phyloP scores from a whole-genome alignment of 2,888 invertebrate genomes.

The Orgyia antiqua region DNA sequence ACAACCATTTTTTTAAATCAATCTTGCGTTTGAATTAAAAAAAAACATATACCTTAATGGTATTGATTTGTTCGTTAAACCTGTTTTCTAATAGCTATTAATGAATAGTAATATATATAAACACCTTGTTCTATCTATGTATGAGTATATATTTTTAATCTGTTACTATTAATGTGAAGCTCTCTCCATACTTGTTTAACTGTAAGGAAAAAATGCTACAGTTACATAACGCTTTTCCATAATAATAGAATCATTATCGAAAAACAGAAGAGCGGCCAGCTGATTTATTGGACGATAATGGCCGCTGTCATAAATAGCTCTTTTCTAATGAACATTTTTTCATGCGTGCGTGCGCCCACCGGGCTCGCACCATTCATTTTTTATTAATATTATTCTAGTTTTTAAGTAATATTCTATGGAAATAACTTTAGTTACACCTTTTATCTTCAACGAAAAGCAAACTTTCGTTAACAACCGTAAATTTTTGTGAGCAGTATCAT shows the following conservation, averaged over 20 bases:
- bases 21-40: too few relatives aligned
- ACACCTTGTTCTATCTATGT: too few relatives aligned
- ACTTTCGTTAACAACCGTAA: constrained; percentile 17
- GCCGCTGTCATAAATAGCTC: constrained; percentile 77
- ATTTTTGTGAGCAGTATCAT: constrained; percentile 7
- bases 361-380: constrained; percentile 35
- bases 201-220: constrained; percentile 66
- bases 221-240: constrained; percentile 78
- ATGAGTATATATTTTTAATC: too few relatives aligned
- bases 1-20: too few relatives aligned
- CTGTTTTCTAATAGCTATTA: too few relatives aligned
- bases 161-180: too few relatives aligned
- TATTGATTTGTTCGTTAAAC: too few relatives aligned
- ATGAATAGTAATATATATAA: too few relatives aligned
- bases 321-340: constrained; percentile 71
- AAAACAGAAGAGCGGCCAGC: constrained; percentile 78
- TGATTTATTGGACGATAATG: constrained; percentile 78
- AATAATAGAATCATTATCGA: constrained; percentile 79
- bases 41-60: too few relatives aligned
- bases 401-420: constrained; percentile 24
- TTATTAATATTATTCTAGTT: constrained; percentile 53
- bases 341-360: constrained; percentile 52
- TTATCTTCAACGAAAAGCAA: constrained; percentile 38
- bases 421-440: constrained; percentile 37
- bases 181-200: constrained; percentile 37